A percentile compares a stretch with the other conserved stretches of the same genome.
These are phyloP conservation scores for Nesospiza acunhae DNA, from an alignment of 2,113 vertebrate species.

Conservation along the genomic window DNA sequence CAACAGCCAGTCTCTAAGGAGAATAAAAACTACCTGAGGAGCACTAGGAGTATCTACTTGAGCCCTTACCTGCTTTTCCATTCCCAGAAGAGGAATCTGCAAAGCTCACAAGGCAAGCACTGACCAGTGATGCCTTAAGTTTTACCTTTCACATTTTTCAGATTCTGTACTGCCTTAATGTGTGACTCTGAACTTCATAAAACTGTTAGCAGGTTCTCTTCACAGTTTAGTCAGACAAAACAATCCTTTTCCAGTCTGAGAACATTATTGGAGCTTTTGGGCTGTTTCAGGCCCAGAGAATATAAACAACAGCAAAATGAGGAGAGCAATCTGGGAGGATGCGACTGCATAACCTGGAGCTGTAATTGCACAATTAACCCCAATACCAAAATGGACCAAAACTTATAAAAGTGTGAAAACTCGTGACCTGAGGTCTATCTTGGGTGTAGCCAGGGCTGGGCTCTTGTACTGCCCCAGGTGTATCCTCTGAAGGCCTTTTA, in stretches of 20 bases:
- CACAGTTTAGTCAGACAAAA: not conserved
- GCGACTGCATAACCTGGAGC: not conserved
- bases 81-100: not conserved
- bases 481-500: not conserved
- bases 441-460: not conserved
- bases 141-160: not conserved
- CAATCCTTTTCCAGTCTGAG: not conserved
- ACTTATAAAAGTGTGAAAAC: not conserved
- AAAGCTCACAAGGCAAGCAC: not conserved
- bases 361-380: not conserved
- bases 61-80: not conserved
- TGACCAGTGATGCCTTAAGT: not conserved
- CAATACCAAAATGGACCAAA: not conserved
- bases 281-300: not conserved
- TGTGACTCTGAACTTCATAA: not conserved
- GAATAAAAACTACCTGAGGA: not conserved
- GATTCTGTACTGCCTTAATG: not conserved
- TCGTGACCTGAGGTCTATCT: rapidly evolving
- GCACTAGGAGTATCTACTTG: not conserved
- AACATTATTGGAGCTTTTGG: not conserved
- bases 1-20: not conserved
- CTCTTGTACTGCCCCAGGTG: not conserved
- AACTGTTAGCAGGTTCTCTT: not conserved
- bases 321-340: not conserved
- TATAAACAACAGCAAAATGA: not conserved